Base-by-base conservation (phyloP, 2,888 invertebrate genomes). In the Yponomeuta plumbellus region DNA sequence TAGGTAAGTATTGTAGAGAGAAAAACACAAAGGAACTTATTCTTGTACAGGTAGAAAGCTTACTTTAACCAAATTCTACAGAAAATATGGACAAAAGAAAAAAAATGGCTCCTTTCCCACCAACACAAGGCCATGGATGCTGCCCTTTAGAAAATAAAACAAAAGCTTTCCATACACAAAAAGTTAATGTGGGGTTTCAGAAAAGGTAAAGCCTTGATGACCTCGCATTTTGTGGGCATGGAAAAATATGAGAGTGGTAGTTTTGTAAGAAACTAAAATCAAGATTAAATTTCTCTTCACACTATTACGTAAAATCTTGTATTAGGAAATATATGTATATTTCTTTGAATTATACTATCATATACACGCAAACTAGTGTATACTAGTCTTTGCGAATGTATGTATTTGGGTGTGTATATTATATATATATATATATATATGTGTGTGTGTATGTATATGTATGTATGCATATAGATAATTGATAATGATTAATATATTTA, bases 111-210 rank as follows among this genome's bases (percentile, higher is more conserved):
- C 3, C 44, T 17, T 17, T 52, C 17, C 44, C 44, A 52, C 44
- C 44, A 13, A 52, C 13, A 52, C 44, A 52, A 52, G 5, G 44
- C 44, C 44, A 52, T 52, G 44, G 44, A 52, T 4, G 17, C 8
- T 52, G 17, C 44, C 44, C 44, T 52, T 52, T 52, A 52, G 44
- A 52, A 52, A 52, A 52, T 52, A 52, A 52, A 52, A 52, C 44
- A 52, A 52, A 52, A 52, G 44, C 17, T 52, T 52, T 52, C 44
- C 44, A 17, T 52, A 52, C 44, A 52, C 17, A 52, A 52, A 52
- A 52, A 52, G 44, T 52, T 52, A 52, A 52, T 52, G 44, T 52
- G 17, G 44, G 44, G 0, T 17, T 17, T 52, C 44, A 8, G 17
- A 52, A 52, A 52, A 52, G 44, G 44, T 52, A 52, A 52, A 52